These are phyloP conservation scores for Lepidochrysops patricia DNA, from an alignment of 2,888 invertebrate genomes.

Conservation along the genomic window DNA sequence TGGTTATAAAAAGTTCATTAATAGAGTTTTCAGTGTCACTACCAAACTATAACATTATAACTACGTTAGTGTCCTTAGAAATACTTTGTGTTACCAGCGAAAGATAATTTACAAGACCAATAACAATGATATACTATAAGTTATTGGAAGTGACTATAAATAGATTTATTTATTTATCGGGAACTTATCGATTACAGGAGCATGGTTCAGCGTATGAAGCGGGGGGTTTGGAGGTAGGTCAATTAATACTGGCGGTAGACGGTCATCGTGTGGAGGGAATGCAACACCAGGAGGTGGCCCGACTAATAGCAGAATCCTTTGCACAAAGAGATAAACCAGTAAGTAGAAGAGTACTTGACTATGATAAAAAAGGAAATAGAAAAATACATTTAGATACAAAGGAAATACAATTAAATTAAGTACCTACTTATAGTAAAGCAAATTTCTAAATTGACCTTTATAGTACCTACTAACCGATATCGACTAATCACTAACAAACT, in stretches of 20 bases:
- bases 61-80: not conserved
- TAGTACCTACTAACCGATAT: too few species aligned
- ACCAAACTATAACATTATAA: not conserved
- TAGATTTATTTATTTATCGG: not conserved
- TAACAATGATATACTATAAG: too few species aligned
- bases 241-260: conserved; percentile 93
- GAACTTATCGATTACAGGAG: conserved; percentile 76
- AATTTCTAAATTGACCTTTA: too few species aligned
- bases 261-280: conserved; percentile 85
- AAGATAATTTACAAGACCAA: too few species aligned
- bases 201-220: conserved; percentile 95
- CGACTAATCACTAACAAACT: too few species aligned
- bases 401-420: too few species aligned
- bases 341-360: not conserved
- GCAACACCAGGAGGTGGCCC: conserved; percentile 92
- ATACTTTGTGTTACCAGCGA: not conserved
- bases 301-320: conserved; percentile 94
- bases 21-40: not conserved
- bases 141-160: too few species aligned
- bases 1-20: not conserved
- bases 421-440: too few species aligned
- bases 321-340: conserved; percentile 86
- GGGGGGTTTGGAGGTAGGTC: conserved; percentile 94
- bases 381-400: too few species aligned
- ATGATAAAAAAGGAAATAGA: too few species aligned